Percentiles rank a stretch among this genome's conserved stretches.
Evolutionary conservation across 2,113 vertebrate species (phyloP).

Genomic region (Tichodroma muraria): DNA sequence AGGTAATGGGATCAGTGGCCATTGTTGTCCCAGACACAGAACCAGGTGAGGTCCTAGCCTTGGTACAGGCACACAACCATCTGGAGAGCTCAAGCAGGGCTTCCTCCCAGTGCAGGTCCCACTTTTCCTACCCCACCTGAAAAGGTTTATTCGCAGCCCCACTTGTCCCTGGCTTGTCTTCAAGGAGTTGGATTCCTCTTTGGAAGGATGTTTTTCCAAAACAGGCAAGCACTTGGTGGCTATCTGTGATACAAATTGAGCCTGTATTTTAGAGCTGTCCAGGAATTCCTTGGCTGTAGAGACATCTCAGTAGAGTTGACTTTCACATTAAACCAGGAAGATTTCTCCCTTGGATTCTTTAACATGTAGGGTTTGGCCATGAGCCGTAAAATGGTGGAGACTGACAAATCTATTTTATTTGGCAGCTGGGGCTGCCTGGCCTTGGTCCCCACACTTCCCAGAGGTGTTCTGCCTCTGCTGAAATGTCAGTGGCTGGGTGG

Average conservation of each 20-base stretch:
- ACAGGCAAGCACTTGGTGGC: not conserved
- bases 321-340: not conserved
- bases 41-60: not conserved
- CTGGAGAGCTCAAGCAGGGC: fast-evolving
- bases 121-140: not conserved
- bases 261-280: not conserved
- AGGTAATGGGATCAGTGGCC: fast-evolving
- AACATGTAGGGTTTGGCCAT: not conserved
- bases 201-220: not conserved
- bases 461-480: not conserved
- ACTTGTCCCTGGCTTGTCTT: not conserved
- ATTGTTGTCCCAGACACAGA: not conserved
- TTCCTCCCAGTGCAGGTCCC: not conserved
- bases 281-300: not conserved
- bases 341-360: not conserved
- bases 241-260: not conserved
- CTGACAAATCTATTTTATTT: not conserved
- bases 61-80: not conserved
- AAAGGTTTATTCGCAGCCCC: not conserved
- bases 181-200: not conserved
- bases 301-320: not conserved
- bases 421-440: not conserved
- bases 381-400: not conserved
- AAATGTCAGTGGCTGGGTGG: fast-evolving
- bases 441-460: not conserved